Base-by-base conservation (phyloP, 2,797 vertebrate genomes). In the Mycteria americana region DNA sequence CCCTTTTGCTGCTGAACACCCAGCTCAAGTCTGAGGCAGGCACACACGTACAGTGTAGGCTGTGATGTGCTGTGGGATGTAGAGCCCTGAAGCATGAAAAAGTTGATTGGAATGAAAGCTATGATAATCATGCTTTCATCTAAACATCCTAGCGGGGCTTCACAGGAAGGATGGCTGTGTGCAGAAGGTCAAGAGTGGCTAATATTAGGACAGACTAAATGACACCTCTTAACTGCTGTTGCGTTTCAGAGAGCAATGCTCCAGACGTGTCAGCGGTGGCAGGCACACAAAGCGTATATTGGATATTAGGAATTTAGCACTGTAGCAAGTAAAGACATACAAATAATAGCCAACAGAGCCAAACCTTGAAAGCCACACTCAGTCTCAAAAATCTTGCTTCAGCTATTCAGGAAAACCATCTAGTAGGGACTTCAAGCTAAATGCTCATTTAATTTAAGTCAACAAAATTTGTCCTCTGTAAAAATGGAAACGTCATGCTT, bases 101-200 rank as follows among this genome's bases (percentile, higher is more conserved):
- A 30, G 22, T 10, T 90, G 79, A 84, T 93, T 93, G 73, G 39
- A 95, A 76, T 33, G 67, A 81, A 94, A 92, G 65, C 76, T 92
- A 73, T 37, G 65, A 86, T 85, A 84, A 82, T 92, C 88, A 69
- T 0, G 0, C 84, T 91, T 91, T 86, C 57, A 84, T 88, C 76
- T 86, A 35, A 94, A 84, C 63, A 79, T 35, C 69, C 51, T 90
- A 30, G 82, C 0, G 0, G 74, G 60, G 48, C 21, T 96, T 59
- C 85, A 31, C 48, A 63, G 80, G 43, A 79, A 67, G 50, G 30
- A 85, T 46, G 39, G 41, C 41, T 93, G 27, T n/a, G 41, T 85
- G n/a, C 43, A 84, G 85, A 60, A 90, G 80, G 89, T 84, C 70
- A 89, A 56, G 88, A 79, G 63, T 33, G 45, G 70, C 48, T 93